These are phyloP conservation scores for Aldrovandia affinis DNA, from an alignment of 2,797 vertebrate species.

Conservation along the genomic window DNA sequence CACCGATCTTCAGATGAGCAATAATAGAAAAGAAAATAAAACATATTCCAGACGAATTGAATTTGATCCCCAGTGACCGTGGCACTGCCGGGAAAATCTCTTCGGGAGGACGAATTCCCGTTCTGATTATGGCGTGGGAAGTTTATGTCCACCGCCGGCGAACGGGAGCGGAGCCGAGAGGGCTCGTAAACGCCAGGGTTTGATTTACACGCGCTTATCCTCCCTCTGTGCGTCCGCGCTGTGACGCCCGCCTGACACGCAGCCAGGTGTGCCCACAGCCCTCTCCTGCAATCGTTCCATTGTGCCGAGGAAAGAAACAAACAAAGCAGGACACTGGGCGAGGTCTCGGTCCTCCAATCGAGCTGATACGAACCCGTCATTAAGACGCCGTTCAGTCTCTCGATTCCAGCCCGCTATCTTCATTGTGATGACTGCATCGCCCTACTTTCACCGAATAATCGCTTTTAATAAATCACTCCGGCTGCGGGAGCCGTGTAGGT, in stretches of 20 bases:
- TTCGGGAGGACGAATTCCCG: not conserved
- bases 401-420: not conserved
- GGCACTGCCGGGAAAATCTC: not conserved
- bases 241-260: not conserved
- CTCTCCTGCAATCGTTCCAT: not conserved
- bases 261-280: not conserved
- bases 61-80: not conserved
- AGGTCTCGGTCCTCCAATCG: not conserved
- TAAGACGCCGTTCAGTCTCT: not conserved
- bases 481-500: not conserved
- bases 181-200: not conserved
- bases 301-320: not conserved
- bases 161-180: not conserved
- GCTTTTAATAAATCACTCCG: slow-evolving; percentile 5
- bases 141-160: not conserved
- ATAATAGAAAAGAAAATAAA: not conserved
- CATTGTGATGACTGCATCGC: not conserved
- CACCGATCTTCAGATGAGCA: not conserved
- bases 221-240: not conserved
- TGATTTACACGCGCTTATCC: not conserved
- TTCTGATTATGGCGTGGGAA: not conserved
- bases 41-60: not conserved
- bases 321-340: not conserved
- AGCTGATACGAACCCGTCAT: not conserved
- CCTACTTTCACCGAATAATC: slow-evolving; percentile 6